Evolutionary conservation across 2,113 vertebrate species (phyloP).

Genomic region (Corythoichthys haematopterus): DNA sequence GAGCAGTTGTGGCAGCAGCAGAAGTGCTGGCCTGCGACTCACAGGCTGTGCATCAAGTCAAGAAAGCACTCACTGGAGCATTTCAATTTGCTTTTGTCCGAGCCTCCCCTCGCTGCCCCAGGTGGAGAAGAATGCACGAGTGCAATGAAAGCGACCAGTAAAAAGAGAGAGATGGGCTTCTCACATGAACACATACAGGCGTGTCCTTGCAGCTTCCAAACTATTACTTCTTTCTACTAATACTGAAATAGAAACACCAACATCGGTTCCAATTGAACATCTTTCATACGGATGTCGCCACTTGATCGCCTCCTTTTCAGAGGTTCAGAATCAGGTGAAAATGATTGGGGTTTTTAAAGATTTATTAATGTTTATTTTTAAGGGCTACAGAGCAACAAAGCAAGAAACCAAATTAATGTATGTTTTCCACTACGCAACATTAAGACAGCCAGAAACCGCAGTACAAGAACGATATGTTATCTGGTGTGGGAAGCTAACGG

Average conservation of each 20-base stretch:
- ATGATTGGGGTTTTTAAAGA: no score
- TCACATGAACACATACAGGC: constrained; percentile 16
- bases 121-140: constrained; percentile 63
- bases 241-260: constrained; percentile 45
- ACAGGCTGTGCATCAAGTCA: constrained; percentile 67
- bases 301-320: no score
- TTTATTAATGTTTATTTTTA: no score
- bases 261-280: not conserved
- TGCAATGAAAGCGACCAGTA: constrained; percentile 49
- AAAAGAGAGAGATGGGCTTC: constrained; percentile 1
- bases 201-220: constrained; percentile 49
- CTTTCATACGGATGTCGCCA: no score
- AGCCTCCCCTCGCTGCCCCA: constrained; percentile 61
- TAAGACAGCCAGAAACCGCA: no score
- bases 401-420: no score
- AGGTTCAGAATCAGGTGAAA: no score
- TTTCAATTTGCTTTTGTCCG: constrained; percentile 74
- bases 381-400: no score
- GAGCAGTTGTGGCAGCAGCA: constrained; percentile 36
- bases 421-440: no score
- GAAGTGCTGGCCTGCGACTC: constrained; percentile 46
- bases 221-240: constrained; percentile 45
- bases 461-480: no score
- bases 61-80: constrained; percentile 73
- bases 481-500: no score